Base-by-base conservation (phyloP, 2,797 vertebrate species). In the Myioborus melanocephalus region DNA sequence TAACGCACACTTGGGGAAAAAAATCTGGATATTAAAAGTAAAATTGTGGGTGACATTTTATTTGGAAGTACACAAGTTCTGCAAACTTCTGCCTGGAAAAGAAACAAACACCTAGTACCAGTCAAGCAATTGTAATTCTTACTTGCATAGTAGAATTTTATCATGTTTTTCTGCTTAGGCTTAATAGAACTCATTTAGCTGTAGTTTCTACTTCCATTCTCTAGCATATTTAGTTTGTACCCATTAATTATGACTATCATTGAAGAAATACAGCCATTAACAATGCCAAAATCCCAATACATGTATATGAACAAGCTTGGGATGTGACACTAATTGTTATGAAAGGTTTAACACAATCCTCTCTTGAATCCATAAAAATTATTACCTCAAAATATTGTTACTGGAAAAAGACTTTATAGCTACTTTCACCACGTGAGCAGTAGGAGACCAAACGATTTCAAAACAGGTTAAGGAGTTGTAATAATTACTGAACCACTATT, bases 41-140 rank as follows among this genome's bases (percentile, higher is more conserved):
- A 82, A 95, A 52, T 64, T 47, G 23, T 1, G 55, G 86, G 81
- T 34, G 37, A 37, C 46, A 79, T 87, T 92, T 95, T 76, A 43
- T 65, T 87, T 43, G n/a, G 53, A 95, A 95, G 84, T 64, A 46
- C 5, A 75, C 93, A 70, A 83, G 21, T 18, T 94, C 71, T 91
- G 10, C 50, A 76, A 63, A 69, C 16, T 73, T 93, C 56, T 95
- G 56, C 70, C 75, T 77, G 35, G 55, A 27, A 65, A 93, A 95
- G 77, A 94, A 97, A 89, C 35, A 89, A 96, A 94, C 72, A 94
- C 66, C 69, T 93, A 83, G 50, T 97, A 87, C 20, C 55, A 89
- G n/a, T 72, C 82, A 95, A 96, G 53, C 46, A 92, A 87, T 32
- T 78, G 55, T 83, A 95, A 94, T 94, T 97, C 94, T 96, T 96